These are phyloP conservation scores for Pandion haliaetus DNA, from an alignment of 2,113 vertebrate genomes.

Conservation along the genomic window DNA sequence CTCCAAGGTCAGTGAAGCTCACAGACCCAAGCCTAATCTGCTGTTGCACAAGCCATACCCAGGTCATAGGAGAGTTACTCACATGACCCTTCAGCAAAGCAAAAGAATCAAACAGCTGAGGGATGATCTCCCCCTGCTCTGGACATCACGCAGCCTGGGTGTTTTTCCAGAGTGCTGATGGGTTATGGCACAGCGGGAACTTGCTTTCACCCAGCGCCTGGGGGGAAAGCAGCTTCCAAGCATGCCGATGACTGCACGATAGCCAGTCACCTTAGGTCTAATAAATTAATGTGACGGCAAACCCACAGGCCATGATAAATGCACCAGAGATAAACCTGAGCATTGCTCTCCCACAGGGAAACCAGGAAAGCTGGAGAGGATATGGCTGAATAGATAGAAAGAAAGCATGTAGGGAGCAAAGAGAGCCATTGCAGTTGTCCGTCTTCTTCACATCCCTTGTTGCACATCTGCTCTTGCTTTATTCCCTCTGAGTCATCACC, in stretches of 20 bases:
- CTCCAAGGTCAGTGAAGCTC: neutral
- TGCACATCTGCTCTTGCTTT: neutral
- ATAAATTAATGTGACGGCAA: neutral
- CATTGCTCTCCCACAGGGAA: neutral
- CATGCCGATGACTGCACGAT: neutral
- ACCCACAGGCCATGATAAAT: neutral
- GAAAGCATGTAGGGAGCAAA: rapidly evolving
- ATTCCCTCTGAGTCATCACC: neutral
- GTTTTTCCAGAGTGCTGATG: neutral
- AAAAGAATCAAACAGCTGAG: neutral
- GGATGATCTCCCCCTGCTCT: neutral
- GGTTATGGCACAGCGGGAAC: neutral
- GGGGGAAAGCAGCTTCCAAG: neutral
- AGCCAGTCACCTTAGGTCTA: neutral
- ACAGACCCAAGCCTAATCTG: neutral
- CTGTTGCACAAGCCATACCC: neutral
- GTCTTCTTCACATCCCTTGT: neutral
- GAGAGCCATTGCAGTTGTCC: neutral
- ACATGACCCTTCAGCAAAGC: neutral
- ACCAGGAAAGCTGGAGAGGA: neutral
- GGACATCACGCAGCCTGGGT: neutral
- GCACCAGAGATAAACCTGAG: neutral
- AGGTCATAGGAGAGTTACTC: neutral
- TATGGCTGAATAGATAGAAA: neutral
- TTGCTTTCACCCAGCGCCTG: neutral